These are phyloP conservation scores for Oophaga sylvatica DNA, from an alignment of 2,797 vertebrate species.

Conservation along the genomic window DNA sequence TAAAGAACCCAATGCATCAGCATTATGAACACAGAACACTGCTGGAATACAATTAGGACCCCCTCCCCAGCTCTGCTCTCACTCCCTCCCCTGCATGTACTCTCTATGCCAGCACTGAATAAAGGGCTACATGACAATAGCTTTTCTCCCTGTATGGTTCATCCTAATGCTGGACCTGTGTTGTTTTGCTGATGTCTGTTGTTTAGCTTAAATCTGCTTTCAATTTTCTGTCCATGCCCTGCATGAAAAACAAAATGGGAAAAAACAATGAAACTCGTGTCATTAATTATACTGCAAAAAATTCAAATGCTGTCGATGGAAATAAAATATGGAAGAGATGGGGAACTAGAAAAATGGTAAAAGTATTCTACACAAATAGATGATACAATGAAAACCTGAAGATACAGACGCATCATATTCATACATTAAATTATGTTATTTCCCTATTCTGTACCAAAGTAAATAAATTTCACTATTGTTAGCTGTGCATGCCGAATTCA, in stretches of 20 bases:
- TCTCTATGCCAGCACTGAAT: slow-evolving; percentile 53
- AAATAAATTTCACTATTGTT: no score
- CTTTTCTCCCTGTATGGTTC: slow-evolving; percentile 49
- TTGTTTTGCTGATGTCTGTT: slow-evolving; percentile 58
- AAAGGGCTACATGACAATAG: slow-evolving; percentile 51
- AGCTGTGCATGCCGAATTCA: no score
- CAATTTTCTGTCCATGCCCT: slow-evolving; percentile 39
- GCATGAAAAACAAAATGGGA: slow-evolving; percentile 29
- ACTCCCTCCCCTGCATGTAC: slow-evolving; percentile 42
- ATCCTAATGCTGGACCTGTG: slow-evolving; percentile 46
- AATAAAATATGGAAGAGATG: not conserved
- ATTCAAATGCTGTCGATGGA: not conserved
- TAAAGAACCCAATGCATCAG: slow-evolving; percentile 58
- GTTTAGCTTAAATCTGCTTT: slow-evolving; percentile 51
- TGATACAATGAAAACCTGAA: not conserved
- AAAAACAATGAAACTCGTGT: not conserved
- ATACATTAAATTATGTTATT: no score
- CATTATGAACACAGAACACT: slow-evolving; percentile 49
- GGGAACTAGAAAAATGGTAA: not conserved
- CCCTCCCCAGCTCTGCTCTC: slow-evolving; percentile 34
- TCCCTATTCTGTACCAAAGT: no score
- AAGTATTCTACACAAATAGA: not conserved
- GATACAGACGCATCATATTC: no score
- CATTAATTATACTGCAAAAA: not conserved
- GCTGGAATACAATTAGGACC: slow-evolving; percentile 50